Percentiles rank a stretch among this genome's conserved stretches.
phyloP scores from a whole-genome alignment of 1,140 invertebrate species.

The Galleria mellonella region DNA sequence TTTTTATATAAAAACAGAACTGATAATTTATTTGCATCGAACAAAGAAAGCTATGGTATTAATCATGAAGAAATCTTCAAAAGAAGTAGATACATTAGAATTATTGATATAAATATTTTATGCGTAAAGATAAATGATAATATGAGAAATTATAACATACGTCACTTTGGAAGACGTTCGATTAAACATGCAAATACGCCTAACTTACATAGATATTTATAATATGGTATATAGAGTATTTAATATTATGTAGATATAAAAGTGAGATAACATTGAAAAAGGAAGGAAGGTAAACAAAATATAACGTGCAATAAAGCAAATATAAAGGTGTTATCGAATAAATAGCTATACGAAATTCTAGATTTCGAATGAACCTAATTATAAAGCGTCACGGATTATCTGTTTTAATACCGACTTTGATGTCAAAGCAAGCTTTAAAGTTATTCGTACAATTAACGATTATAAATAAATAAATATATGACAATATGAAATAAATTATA shows the following conservation, averaged over 20 bases:
- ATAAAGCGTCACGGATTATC: conserved; percentile 71
- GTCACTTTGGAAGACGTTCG: conserved; percentile 70
- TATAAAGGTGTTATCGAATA: conserved; percentile 51
- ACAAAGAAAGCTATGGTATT: background rate
- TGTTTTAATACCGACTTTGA: conserved; percentile 40
- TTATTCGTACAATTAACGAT: conserved; percentile 23
- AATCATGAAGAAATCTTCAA: conserved; percentile 3
- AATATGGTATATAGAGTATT: conserved; percentile 17
- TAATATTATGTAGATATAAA: conserved; percentile 22
- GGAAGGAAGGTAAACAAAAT: conserved; percentile 25
- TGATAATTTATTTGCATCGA: no score
- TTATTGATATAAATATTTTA: conserved; percentile 8
- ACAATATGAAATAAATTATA: conserved; percentile 21
- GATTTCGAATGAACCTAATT: conserved; percentile 69
- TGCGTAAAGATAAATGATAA: background rate
- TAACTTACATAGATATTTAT: conserved; percentile 53
- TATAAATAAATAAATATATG: background rate
- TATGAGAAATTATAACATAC: conserved; percentile 41
- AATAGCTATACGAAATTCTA: conserved; percentile 64
- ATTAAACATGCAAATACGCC: conserved; percentile 61
- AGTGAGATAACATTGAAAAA: conserved; percentile 30
- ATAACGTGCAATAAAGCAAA: conserved; percentile 55
- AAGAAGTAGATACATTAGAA: conserved; percentile 10
- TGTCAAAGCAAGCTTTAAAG: conserved; percentile 46
- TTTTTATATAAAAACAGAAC: no score